Evolutionary conservation across 2,797 vertebrate species (phyloP).

Genomic region (Peromyscus eremicus): DNA sequence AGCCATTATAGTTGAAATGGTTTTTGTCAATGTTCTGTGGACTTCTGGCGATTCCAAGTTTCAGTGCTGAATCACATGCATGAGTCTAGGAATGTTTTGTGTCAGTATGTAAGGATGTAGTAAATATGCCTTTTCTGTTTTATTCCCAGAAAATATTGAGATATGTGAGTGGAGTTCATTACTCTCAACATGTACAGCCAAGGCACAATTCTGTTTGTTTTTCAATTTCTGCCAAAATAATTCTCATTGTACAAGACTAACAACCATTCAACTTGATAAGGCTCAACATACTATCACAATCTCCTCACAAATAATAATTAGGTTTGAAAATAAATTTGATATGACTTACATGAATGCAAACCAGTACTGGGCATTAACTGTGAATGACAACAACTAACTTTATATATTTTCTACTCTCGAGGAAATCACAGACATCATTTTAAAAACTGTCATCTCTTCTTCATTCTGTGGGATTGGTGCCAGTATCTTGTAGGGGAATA

Average conservation of each 20-base stretch:
- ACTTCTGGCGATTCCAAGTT: not conserved
- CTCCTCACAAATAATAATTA: not conserved
- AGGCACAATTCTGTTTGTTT: not conserved
- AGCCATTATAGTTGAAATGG: not conserved
- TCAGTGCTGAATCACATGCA: no score
- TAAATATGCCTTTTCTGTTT: not conserved
- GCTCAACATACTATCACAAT: not conserved
- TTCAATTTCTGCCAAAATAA: not conserved
- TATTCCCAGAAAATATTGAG: not conserved
- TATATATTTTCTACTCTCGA: not conserved
- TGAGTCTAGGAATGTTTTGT: not conserved
- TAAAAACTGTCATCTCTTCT: not conserved
- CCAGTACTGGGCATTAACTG: not conserved
- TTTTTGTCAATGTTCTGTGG: no score
- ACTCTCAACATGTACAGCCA: not conserved
- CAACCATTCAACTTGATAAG: not conserved
- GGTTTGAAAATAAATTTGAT: not conserved
- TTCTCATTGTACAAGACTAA: not conserved
- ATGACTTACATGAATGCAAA: not conserved
- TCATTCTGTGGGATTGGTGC: not conserved
- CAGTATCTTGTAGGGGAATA: not conserved
- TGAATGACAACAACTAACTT: not conserved
- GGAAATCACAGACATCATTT: not conserved
- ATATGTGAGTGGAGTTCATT: not conserved
- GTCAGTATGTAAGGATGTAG: not conserved